Conservation (phyloP, 2,797 vertebrate genomes). For the Sebastes jordani region DNA sequence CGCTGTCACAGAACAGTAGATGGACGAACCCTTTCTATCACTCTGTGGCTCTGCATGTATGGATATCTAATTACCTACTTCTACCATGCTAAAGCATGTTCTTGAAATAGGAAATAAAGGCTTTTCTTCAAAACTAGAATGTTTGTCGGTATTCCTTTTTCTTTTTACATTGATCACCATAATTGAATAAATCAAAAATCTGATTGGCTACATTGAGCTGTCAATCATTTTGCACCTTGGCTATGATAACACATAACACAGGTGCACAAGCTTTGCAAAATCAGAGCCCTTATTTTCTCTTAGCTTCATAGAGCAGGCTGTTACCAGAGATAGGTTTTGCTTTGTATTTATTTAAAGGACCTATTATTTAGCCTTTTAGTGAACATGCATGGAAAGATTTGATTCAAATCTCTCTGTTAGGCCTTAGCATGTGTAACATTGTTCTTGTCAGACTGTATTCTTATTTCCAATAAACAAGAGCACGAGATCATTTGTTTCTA, state of each 20-base stretch:
- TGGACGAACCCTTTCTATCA: conserved; percentile 66
- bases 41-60: conserved; percentile 74
- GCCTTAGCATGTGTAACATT: conserved; percentile 63
- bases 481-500: conserved; percentile 63
- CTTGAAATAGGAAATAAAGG: conserved; percentile 85
- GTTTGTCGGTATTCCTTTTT: conserved; percentile 68
- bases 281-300: conserved; percentile 6
- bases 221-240: conserved; percentile 7
- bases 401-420: conserved; percentile 56
- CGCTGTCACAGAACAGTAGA: conserved; percentile 66
- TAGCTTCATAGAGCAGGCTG: conserved; percentile 10
- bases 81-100: conserved; percentile 72
- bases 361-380: conserved; percentile 36
- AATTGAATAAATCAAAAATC: not conserved
- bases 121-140: conserved; percentile 80
- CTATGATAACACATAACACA: not conserved
- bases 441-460: conserved; percentile 76
- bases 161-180: conserved; percentile 7
- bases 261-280: not conserved
- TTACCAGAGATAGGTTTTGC: conserved; percentile 13
- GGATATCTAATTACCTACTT: conserved; percentile 68
- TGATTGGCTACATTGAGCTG: not conserved
- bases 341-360: conserved; percentile 53
- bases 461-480: conserved; percentile 82
- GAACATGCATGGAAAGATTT: conserved; percentile 38